Percentiles rank a stretch among this genome's conserved stretches.
phyloP scores from a whole-genome alignment of 2,113 vertebrate species.

The Tetrax tetrax region DNA sequence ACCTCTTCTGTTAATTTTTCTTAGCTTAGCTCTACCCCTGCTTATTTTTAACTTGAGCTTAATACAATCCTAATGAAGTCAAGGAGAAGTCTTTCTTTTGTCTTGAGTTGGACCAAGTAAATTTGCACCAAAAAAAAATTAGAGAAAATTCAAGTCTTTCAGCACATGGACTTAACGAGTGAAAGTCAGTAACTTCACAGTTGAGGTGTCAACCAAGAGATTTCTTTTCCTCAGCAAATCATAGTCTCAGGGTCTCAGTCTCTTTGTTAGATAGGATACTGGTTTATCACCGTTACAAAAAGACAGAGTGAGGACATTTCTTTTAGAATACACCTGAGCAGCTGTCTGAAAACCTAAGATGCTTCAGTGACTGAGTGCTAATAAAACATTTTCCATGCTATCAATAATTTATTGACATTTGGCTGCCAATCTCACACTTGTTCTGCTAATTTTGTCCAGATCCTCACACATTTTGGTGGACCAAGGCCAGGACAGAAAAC shows the following conservation, averaged over 20 bases:
- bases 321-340: background rate
- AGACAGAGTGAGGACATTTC: background rate
- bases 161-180: background rate
- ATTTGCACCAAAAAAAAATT: background rate
- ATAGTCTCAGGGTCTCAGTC: background rate
- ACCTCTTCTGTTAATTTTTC: background rate
- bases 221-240: background rate
- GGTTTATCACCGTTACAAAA: background rate
- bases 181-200: background rate
- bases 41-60: background rate
- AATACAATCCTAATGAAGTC: background rate
- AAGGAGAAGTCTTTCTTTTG: background rate
- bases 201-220: background rate
- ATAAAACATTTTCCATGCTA: background rate
- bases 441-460: conserved; percentile 16
- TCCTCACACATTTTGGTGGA: background rate
- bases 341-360: background rate
- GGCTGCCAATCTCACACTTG: background rate
- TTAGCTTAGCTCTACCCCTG: background rate
- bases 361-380: background rate
- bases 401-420: conserved; percentile 5
- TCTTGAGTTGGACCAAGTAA: background rate
- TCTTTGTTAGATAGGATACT: background rate
- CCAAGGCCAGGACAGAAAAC: background rate
- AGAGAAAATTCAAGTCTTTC: background rate